Evolutionary conservation across 2,113 vertebrate species (phyloP).

Genomic region (Bucco capensis): DNA sequence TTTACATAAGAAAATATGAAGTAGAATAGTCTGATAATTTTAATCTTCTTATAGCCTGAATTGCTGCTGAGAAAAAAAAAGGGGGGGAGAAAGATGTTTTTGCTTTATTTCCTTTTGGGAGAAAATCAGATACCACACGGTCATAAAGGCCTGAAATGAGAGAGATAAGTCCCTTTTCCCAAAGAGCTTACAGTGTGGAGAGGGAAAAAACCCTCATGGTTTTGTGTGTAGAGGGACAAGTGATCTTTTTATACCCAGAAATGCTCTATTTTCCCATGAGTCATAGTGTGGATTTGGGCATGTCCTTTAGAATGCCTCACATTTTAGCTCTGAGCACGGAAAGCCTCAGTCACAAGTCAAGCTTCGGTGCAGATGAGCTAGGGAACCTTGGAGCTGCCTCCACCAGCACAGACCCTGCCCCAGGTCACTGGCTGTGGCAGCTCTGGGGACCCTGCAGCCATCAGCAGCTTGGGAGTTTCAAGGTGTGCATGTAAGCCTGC

Average conservation of each 20-base stretch:
- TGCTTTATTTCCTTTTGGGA: neutral
- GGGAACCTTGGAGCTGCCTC: neutral
- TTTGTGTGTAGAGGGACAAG: conserved; percentile 24
- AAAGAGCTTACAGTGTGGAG: neutral
- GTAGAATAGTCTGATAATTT: neutral
- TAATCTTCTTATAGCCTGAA: neutral
- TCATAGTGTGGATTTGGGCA: conserved; percentile 11
- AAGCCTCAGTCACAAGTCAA: conserved; percentile 4
- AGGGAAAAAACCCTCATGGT: neutral
- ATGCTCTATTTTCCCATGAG: conserved; percentile 50
- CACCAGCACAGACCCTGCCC: fast-evolving
- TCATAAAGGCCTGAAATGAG: conserved; percentile 20
- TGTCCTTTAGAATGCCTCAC: conserved; percentile 25
- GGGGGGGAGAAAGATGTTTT: neutral
- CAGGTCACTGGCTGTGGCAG: neutral
- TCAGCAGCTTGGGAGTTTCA: neutral
- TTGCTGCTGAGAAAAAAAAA: neutral
- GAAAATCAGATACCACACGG: conserved; percentile 22
- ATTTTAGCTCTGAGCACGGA: neutral
- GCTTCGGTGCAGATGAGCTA: neutral
- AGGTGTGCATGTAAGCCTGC: fast-evolving
- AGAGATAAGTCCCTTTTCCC: conserved; percentile 32
- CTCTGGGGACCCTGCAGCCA: neutral
- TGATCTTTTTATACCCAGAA: conserved; percentile 44
- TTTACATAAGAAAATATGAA: neutral